A percentile compares a stretch with the other conserved stretches of the same genome.
phyloP scores from a whole-genome alignment of 2,113 vertebrate genomes.

The Dryoscopus gambensis region DNA sequence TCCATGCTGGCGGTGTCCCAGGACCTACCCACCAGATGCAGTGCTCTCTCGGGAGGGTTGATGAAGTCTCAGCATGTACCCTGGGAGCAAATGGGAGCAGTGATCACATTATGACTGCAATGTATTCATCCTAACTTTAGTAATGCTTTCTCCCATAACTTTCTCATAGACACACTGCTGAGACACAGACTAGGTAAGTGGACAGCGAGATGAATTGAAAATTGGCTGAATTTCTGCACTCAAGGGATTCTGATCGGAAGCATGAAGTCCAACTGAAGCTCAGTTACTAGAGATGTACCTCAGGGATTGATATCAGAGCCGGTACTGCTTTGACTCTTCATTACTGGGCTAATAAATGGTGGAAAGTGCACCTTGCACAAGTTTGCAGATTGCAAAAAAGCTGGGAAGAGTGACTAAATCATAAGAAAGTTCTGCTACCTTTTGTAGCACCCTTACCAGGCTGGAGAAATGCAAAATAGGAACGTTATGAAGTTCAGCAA shows the following conservation, averaged over 20 bases:
- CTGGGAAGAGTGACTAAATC: not conserved
- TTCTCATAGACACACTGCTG: not conserved
- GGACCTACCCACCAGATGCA: not conserved
- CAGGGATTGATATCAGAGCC: not conserved
- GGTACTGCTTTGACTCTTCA: not conserved
- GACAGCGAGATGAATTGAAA: not conserved
- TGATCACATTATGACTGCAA: not conserved
- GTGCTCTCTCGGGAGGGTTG: accelerated
- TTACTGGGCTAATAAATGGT: not conserved
- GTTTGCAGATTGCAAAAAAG: not conserved
- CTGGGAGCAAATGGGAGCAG: not conserved
- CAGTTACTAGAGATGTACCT: not conserved
- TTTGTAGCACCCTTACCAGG: not conserved
- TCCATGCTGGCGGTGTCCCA: not conserved
- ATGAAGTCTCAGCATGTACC: not conserved
- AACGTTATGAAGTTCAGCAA: not conserved
- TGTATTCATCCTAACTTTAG: not conserved
- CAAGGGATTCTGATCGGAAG: not conserved
- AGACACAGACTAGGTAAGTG: not conserved
- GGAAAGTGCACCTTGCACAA: not conserved
- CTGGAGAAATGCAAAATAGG: not conserved
- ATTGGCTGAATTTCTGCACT: not conserved
- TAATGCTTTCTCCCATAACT: not conserved
- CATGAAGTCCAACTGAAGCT: not conserved
- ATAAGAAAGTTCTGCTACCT: not conserved